Evolutionary conservation across 2,113 vertebrate species (phyloP).

Genomic region (Ia io): DNA sequence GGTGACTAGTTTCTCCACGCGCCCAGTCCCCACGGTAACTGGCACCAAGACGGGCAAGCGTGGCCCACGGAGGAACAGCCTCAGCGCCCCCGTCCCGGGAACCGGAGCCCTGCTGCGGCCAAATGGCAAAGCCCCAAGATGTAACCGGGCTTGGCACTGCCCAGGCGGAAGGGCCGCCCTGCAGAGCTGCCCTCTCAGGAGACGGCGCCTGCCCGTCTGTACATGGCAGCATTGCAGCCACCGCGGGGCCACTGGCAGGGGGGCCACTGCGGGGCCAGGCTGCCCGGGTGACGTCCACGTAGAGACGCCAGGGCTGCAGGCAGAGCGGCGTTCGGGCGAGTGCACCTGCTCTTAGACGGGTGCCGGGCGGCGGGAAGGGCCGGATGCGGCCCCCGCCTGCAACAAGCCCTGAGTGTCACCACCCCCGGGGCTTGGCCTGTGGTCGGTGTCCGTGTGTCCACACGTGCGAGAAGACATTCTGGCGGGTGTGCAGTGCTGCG

Average conservation of each 20-base stretch:
- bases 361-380: not conserved
- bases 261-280: not conserved
- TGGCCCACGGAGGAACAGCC: too few relatives aligned
- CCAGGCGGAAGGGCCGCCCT: not conserved
- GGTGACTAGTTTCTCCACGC: slow-evolving; percentile 28
- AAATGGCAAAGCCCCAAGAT: not conserved
- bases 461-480: too few relatives aligned
- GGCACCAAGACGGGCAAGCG: not conserved
- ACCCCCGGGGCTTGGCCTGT: not conserved
- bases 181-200: not conserved
- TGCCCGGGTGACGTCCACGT: not conserved
- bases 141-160: not conserved
- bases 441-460: rapidly evolving
- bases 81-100: not conserved
- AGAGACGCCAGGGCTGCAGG: not conserved
- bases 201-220: not conserved
- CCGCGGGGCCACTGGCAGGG: not conserved
- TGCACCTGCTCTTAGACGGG: not conserved
- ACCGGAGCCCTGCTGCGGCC: not conserved
- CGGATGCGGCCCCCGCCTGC: not conserved
- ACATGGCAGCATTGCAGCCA: not conserved
- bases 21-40: slow-evolving; percentile 12
- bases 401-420: too few relatives aligned
- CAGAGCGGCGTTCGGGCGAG: too few relatives aligned
- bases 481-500: not conserved